A percentile compares a stretch with the other conserved stretches of the same genome.
Evolutionary conservation across 2,797 vertebrate genomes (phyloP).

Genomic region (Hypotaenidia okinawae): DNA sequence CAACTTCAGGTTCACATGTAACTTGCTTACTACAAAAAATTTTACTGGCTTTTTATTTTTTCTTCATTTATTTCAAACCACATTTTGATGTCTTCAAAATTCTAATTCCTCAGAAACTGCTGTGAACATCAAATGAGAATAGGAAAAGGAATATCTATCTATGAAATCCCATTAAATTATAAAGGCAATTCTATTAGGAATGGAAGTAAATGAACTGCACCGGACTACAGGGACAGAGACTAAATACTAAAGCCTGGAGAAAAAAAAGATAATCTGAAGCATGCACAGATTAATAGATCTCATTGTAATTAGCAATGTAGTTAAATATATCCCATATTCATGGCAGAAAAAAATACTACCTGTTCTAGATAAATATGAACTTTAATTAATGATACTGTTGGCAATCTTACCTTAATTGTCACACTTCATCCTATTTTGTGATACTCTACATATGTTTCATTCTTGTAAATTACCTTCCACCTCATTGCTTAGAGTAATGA

Average conservation of each 20-base stretch:
- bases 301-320: neutral
- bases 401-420: conserved; percentile 21
- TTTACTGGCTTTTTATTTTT: neutral
- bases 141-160: neutral
- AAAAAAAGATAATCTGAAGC: conserved; percentile 20
- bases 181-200: neutral
- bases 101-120: neutral
- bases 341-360: neutral
- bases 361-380: conserved; percentile 26
- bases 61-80: neutral
- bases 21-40: neutral
- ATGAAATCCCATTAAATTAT: neutral
- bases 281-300: neutral
- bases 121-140: neutral
- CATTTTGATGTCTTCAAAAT: neutral
- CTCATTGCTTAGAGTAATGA: conserved; percentile 21
- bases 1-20: neutral
- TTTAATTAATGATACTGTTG: conserved; percentile 32
- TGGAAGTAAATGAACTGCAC: neutral
- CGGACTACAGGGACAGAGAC: neutral
- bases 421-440: neutral
- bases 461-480: conserved; percentile 34
- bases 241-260: neutral
- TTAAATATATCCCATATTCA: neutral
- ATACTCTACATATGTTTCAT: neutral